Base-by-base conservation (phyloP, 2,113 vertebrate species). In the Tylochromis polylepis region DNA sequence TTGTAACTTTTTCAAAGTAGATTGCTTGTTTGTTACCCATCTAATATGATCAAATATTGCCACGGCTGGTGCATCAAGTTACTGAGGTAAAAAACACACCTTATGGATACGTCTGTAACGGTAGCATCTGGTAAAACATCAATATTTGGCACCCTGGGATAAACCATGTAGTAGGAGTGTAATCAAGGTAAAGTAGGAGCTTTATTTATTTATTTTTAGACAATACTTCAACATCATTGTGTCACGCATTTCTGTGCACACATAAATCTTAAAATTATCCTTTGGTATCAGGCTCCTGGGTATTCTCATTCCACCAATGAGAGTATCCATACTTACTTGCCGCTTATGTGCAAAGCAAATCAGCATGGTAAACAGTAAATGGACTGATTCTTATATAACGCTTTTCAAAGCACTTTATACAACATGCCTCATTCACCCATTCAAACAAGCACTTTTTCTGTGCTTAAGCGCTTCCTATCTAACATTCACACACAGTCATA, bases 131-230 rank as follows among this genome's bases (percentile, higher is more conserved):
- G 5, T 22, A 72, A 5, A 18, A 46, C 38, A 46, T 0, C 15
- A 29, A 29, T 75, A 7, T 49, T 29, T 75, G 15, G 67, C 24
- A 49, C 15, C 1, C 15, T 29, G 6, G 41, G 5, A 43, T 16
- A 46, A 43, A 4, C 41, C 41, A 27, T 18, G 67, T 49, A 0
- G 24, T 20, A 49, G 9, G 6, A 75, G 34, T 3, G 0, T 0
- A 62, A 75, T 49, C 24, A 20, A 49, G 15, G 5, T 29, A 49
- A 75, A 18, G 9, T 3, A 29, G 24, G 1, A 20, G 15, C 70
- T 49, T n/a, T n/a, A n/a, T n/a, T n/a, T n/a, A n/a, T 0, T 72
- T 46, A 49, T 18, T 29, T 72, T 72, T 46, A 27, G 22, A 46
- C 41, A 27, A 11, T 11, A 27, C 22, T 72, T 72, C 14, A 18